phyloP scores from a whole-genome alignment of 2,888 invertebrate genomes.

The Torymus texanus region DNA sequence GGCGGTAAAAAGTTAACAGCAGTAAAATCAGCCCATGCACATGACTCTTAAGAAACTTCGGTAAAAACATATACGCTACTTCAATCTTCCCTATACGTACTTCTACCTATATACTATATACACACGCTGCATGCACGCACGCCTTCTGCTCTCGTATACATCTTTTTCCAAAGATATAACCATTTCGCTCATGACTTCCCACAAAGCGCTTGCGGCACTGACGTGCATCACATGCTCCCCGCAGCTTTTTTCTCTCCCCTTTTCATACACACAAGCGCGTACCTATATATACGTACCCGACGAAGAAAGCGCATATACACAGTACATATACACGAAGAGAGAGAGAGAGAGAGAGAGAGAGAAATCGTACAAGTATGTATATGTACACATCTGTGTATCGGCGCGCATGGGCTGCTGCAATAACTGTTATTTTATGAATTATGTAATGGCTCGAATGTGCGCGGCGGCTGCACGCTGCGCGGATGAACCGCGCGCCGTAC shows the following conservation, averaged over 20 bases:
- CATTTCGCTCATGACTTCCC: not conserved
- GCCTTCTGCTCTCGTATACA: not conserved
- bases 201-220: not conserved
- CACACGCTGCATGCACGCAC: too few relatives aligned
- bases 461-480: not conserved
- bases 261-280: not conserved
- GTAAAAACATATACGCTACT: too few relatives aligned
- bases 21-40: too few relatives aligned
- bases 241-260: not conserved
- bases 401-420: not conserved
- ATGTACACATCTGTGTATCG: too few relatives aligned
- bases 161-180: not conserved
- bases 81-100: too few relatives aligned
- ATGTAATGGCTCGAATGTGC: conserved; percentile 13
- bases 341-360: too few relatives aligned
- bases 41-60: too few relatives aligned
- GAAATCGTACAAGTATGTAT: too few relatives aligned
- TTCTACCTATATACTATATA: too few relatives aligned
- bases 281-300: not conserved
- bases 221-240: not conserved
- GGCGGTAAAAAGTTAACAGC: too few relatives aligned
- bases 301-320: conserved; percentile 22
- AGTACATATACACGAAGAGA: not conserved
- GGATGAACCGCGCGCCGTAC: not conserved
- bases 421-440: conserved; percentile 44